Percentiles rank a stretch among this genome's conserved stretches.
Conservation (phyloP, 2,888 invertebrate genomes). For the Quadroppia sp. region DNA sequence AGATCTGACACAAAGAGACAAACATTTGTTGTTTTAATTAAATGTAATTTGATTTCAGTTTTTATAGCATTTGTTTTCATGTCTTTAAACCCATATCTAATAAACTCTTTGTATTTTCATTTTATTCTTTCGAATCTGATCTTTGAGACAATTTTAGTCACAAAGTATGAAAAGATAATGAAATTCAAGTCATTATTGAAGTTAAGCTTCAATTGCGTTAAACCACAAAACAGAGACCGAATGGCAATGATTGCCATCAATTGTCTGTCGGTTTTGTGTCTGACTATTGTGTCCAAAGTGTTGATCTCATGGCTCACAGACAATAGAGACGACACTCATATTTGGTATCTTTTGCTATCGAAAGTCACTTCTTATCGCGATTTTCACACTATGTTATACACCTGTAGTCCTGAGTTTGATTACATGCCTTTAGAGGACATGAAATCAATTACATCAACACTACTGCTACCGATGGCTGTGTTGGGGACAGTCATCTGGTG, state of each 20-base stretch:
- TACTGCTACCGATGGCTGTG: slow-evolving; percentile 43
- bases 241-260: background rate
- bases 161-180: background rate
- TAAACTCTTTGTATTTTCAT: slow-evolving; percentile 32
- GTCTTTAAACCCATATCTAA: slow-evolving; percentile 23
- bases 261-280: background rate
- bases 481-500: slow-evolving; percentile 31
- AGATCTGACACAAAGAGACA: background rate
- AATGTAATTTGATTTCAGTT: slow-evolving; percentile 23
- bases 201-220: background rate
- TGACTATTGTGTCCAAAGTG: slow-evolving; percentile 15
- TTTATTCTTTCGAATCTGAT: slow-evolving; percentile 29
- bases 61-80: background rate
- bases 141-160: no score
- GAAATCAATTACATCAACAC: slow-evolving; percentile 42
- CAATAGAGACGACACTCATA: slow-evolving; percentile 58
- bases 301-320: slow-evolving; percentile 1
- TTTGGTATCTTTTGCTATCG: slow-evolving; percentile 66
- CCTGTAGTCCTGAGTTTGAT: slow-evolving; percentile 71
- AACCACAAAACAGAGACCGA: background rate
- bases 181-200: background rate
- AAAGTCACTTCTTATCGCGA: slow-evolving; percentile 66
- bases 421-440: slow-evolving; percentile 60
- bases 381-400: slow-evolving; percentile 73
- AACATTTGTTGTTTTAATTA: background rate